Conservation (phyloP, 2,888 invertebrate genomes). For the Cosmia pyralina region DNA sequence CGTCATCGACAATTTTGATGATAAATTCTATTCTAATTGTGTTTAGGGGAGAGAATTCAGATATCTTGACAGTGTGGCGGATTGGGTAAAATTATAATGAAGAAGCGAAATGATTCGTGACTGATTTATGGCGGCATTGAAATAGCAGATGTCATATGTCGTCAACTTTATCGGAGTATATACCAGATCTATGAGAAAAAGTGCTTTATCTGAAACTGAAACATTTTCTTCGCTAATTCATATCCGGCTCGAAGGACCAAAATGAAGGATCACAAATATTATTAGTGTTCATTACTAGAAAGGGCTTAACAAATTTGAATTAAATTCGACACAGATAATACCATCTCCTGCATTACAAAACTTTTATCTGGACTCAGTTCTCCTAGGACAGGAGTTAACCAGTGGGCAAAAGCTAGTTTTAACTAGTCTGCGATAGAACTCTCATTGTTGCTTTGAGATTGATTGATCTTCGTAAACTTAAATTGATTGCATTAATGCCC, state of each 20-base stretch:
- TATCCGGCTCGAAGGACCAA: not conserved
- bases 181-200: not conserved
- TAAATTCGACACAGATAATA: not conserved
- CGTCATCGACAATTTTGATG: conserved; percentile 9
- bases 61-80: not conserved
- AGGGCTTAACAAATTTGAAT: not conserved
- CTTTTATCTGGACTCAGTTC: not conserved
- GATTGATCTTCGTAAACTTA: not conserved
- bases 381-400: not conserved
- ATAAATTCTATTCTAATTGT: not conserved
- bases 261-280: not conserved
- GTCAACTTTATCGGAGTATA: not conserved
- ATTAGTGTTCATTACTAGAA: too few species aligned
- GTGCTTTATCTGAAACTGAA: not conserved
- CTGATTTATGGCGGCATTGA: not conserved
- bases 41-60: not conserved
- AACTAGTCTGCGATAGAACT: not conserved
- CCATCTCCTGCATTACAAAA: not conserved
- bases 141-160: not conserved
- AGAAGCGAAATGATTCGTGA: not conserved
- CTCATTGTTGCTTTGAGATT: not conserved
- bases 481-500: not conserved
- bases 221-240: not conserved
- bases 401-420: not conserved
- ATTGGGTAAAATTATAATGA: conserved; percentile 3